Conservation (phyloP, 1,140 invertebrate genomes). For the Kradibia gibbosae region DNA sequence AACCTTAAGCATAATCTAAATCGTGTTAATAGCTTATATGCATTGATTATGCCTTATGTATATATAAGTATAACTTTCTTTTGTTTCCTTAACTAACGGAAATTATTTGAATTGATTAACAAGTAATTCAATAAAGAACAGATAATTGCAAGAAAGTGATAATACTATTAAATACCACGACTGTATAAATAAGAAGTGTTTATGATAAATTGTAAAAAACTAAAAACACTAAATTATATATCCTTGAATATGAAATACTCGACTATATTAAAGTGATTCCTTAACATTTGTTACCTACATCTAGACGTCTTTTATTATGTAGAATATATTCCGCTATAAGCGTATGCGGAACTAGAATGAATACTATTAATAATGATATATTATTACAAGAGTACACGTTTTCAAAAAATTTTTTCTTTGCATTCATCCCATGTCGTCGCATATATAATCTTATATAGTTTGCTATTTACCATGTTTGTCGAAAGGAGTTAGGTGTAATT, state of each 20-base stretch:
- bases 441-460: not conserved
- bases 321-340: not conserved
- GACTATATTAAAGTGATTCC: not conserved
- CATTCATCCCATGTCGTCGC: not conserved
- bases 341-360: not conserved
- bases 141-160: not conserved
- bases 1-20: not conserved
- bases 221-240: not conserved
- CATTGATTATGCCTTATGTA: not conserved
- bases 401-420: not conserved
- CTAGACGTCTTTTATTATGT: not conserved
- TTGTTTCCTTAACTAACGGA: not conserved
- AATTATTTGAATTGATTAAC: not conserved
- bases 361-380: slow-evolving; percentile 9
- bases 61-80: not conserved
- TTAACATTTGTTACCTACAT: not conserved
- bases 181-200: not conserved
- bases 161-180: not conserved
- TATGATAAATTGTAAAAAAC: not conserved
- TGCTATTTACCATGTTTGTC: slow-evolving; percentile 4
- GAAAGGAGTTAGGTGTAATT: not conserved
- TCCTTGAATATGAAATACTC: not conserved
- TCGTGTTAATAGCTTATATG: not conserved
- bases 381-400: not conserved
- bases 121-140: not conserved